Base-by-base conservation (phyloP, 92 coral and sea anemone species). In the Bergia puertoricense region DNA sequence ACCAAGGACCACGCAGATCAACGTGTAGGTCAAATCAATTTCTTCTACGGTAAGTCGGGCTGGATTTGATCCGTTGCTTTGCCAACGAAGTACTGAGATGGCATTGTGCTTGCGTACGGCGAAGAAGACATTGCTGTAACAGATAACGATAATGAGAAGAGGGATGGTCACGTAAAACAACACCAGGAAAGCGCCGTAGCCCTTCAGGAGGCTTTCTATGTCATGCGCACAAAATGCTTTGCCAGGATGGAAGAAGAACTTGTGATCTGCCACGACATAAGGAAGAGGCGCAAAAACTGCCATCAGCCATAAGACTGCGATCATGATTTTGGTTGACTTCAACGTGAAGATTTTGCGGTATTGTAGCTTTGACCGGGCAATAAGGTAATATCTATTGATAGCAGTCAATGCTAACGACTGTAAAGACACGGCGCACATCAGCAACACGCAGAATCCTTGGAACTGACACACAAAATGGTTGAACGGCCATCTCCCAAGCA, bases 241-340 rank as follows among this genome's bases (percentile, higher is more conserved):
- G 20, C 95, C 95, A 20, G 93, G 72, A 81, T 93, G 95, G 50
- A 93, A 93, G 85, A 89, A 74, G 78, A 91, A 93, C 51, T 82
- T 87, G 54, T 93, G 89, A 36, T 90, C 91, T 22, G 89, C 81
- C 3, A 76, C 80, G 30, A 91, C 90, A 59, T 93, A 93, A 8
- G 95, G 95, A 13, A 90, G 86, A 30, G 95, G 95, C 41, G 95
- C 93, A 38, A 93, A 85, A 10, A 46, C 51, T 46, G 51, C 51
- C 9, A 46, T 46, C 51, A 46, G 8, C 51, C 51, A 46, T 46
- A 46, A 46, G 51, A 46, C 51, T 46, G 51, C 51, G 51, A 46
- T 46, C 51, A 46, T 46, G 51, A 46, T 46, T 4, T 46, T 5
- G 51, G 51, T 46, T 46, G 51, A 46, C 51, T 46, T 46, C 51